Percentiles rank a stretch among this genome's conserved stretches.
Conservation (phyloP, 2,797 vertebrate species). For the Sebastes vulpes region DNA sequence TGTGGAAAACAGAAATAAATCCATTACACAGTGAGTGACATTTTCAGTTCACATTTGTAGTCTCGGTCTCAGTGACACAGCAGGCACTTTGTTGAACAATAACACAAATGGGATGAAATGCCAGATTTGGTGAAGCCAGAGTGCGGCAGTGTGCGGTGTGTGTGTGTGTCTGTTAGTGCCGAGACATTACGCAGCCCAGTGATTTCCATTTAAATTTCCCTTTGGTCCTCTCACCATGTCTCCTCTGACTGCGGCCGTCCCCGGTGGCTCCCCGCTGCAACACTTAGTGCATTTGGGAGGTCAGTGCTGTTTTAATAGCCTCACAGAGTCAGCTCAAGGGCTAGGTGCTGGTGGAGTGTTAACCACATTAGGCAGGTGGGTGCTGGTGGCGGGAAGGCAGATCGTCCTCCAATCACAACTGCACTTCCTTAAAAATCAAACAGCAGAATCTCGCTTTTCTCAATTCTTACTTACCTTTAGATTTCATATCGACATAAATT, state of each 20-base stretch:
- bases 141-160: not conserved
- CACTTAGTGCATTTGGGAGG: constrained; percentile 43
- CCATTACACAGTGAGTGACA: not conserved
- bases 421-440: not conserved
- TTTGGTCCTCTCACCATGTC: constrained; percentile 32
- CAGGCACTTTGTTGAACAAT: constrained; percentile 8
- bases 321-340: constrained; percentile 9
- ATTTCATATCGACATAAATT: not conserved
- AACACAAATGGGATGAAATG: constrained; percentile 32
- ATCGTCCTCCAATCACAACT: not conserved
- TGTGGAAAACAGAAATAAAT: not conserved
- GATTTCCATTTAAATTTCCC: constrained; percentile 75
- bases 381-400: not conserved
- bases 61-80: not conserved
- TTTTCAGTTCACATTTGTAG: constrained; percentile 3
- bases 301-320: constrained; percentile 53
- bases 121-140: not conserved
- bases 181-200: constrained; percentile 15
- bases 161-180: not conserved
- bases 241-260: constrained; percentile 35
- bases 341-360: not conserved
- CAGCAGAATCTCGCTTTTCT: not conserved
- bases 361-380: not conserved
- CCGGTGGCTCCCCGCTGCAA: constrained; percentile 17
- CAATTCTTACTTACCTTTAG: not conserved